phyloP scores from a whole-genome alignment of 30 jellyfish, hydroid and myxozoan species.

The Rhopilema esculentum region DNA sequence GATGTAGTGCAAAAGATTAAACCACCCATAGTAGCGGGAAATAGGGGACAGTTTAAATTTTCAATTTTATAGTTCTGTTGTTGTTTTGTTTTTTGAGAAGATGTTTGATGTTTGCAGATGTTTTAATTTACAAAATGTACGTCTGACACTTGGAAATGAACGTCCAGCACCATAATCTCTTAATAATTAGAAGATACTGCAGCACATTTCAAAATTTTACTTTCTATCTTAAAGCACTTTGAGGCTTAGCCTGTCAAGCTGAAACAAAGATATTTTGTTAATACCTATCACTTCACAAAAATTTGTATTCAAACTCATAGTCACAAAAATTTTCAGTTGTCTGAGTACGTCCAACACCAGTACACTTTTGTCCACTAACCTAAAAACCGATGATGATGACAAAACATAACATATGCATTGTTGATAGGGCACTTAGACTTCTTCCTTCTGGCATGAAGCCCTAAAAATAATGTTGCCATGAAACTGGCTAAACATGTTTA shows the following conservation, averaged over 20 bases:
- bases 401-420: constrained; percentile 3
- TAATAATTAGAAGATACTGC: not conserved
- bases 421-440: constrained; percentile 22
- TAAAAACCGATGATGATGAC: not conserved
- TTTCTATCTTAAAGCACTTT: not conserved
- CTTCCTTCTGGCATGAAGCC: constrained; percentile 15
- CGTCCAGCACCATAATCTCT: not conserved
- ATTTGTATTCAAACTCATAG: constrained; percentile 3
- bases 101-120: not conserved
- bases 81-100: not conserved
- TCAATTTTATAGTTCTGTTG: not conserved
- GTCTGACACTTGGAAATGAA: not conserved
- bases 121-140: not conserved
- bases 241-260: not conserved
- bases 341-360: constrained; percentile 27
- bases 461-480: constrained; percentile 4
- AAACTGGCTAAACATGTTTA: too few species aligned
- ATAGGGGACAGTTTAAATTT: constrained; percentile 7
- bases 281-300: constrained; percentile 12
- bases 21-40: constrained; percentile 2
- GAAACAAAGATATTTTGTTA: not conserved
- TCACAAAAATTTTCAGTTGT: not conserved
- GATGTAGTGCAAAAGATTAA: not conserved
- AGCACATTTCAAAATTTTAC: not conserved
- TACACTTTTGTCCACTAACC: constrained; percentile 9